Evolutionary conservation across 2,888 invertebrate genomes (phyloP).

Genomic region (Suillia variegata): DNA sequence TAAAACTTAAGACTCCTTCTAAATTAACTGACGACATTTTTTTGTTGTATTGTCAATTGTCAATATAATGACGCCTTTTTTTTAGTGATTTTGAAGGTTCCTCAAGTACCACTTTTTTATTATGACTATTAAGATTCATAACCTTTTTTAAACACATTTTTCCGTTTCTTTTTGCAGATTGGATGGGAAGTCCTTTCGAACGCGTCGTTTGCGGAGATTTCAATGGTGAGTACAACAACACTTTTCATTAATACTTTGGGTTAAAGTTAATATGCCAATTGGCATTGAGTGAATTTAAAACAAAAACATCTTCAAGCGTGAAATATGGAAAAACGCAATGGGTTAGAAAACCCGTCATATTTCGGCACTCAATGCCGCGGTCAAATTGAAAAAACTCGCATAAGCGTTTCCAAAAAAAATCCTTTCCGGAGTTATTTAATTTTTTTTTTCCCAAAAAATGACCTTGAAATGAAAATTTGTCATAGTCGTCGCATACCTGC

Average conservation of each 20-base stretch:
- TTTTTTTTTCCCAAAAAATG: constrained; percentile 9
- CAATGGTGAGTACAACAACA: constrained; percentile 70
- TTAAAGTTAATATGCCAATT: constrained; percentile 31
- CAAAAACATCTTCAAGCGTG: constrained; percentile 16
- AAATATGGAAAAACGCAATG: constrained; percentile 31
- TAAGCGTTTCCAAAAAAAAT: not conserved
- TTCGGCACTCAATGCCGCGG: no score
- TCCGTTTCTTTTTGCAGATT: constrained; percentile 70
- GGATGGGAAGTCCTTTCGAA: constrained; percentile 94
- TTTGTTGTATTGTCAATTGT: no score
- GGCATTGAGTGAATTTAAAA: constrained; percentile 37
- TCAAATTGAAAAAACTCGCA: not conserved
- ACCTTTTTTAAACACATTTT: no score
- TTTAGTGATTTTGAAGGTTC: no score
- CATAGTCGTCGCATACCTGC: constrained; percentile 10
- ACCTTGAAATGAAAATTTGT: constrained; percentile 20
- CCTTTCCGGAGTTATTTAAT: not conserved
- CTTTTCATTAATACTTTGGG: constrained; percentile 27
- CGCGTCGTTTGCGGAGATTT: constrained; percentile 94
- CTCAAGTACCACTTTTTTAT: no score
- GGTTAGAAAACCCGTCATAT: constrained; percentile 29
- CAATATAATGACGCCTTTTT: no score
- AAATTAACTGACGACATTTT: no score
- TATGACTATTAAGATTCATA: no score
- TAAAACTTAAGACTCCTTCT: no score